phyloP scores from a whole-genome alignment of 2,888 invertebrate genomes.

The Pandemis cinnamomeana region DNA sequence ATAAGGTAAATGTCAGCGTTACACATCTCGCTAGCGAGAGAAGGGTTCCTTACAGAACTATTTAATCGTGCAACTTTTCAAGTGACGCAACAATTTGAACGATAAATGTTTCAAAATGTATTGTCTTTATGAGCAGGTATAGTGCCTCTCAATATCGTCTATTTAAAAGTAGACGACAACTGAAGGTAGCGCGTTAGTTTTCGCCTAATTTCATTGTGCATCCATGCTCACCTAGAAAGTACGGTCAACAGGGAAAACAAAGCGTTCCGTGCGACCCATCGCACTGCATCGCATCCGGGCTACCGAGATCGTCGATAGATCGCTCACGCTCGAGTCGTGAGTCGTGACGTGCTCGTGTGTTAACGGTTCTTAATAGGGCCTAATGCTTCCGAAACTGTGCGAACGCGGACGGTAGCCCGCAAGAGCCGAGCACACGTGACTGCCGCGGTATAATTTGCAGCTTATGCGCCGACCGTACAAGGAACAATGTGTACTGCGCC shows the following conservation, averaged over 20 bases:
- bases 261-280: constrained; percentile 73
- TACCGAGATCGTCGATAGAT: constrained; percentile 82
- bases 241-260: constrained; percentile 54
- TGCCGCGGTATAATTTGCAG: constrained; percentile 74
- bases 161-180: too few relatives aligned
- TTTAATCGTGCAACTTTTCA: background rate
- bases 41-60: background rate
- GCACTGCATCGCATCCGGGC: constrained; percentile 64
- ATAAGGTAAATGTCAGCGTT: constrained; percentile 39
- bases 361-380: constrained; percentile 84
- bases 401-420: constrained; percentile 81
- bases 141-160: too few relatives aligned
- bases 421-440: constrained; percentile 76
- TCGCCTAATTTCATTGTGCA: background rate
- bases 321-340: constrained; percentile 77
- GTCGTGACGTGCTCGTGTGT: constrained; percentile 80
- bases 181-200: too few relatives aligned
- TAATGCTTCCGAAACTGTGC: constrained; percentile 85
- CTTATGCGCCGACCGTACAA: constrained; percentile 65
- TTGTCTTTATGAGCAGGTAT: background rate
- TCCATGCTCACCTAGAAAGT: constrained; percentile 36
- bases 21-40: constrained; percentile 29
- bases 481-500: constrained; percentile 68
- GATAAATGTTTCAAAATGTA: background rate
- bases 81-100: background rate